Evolutionary conservation across 2,797 vertebrate species (phyloP).

Genomic region (Pristis pectinata): DNA sequence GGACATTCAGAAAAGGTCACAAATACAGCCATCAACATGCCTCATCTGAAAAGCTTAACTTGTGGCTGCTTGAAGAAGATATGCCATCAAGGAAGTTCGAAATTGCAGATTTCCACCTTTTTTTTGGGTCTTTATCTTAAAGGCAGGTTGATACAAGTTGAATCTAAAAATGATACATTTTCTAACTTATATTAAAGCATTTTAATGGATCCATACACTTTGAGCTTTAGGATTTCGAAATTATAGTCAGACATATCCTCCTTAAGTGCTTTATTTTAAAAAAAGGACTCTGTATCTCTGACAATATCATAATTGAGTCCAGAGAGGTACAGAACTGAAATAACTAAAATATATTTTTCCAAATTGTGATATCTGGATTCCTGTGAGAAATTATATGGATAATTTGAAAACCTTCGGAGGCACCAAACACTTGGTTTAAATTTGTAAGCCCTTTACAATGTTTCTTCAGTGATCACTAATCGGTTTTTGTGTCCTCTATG

Average conservation of each 20-base stretch:
- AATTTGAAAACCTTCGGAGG: background rate
- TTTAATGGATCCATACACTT: background rate
- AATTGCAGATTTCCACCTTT: background rate
- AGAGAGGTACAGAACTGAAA: constrained; percentile 63
- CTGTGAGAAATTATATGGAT: constrained; percentile 67
- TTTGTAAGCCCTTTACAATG: constrained; percentile 66
- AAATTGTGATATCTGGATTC: constrained; percentile 69
- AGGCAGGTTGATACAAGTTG: background rate
- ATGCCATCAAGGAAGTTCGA: background rate
- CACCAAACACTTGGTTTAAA: constrained; percentile 10
- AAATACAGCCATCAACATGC: background rate
- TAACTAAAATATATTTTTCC: constrained; percentile 69
- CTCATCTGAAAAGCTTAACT: background rate
- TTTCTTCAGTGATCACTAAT: constrained; percentile 72
- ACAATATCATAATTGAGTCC: constrained; percentile 54
- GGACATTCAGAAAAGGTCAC: background rate
- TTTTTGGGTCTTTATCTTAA: background rate
- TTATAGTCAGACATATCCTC: no score
- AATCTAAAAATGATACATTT: background rate
- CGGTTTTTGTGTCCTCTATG: constrained; percentile 70
- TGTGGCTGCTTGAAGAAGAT: background rate
- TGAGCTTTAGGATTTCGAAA: background rate
- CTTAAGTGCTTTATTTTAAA: background rate
- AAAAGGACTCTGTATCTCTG: background rate
- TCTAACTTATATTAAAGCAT: background rate